These are phyloP conservation scores for Esox masquinongy DNA, from an alignment of 2,797 vertebrate genomes.

Conservation along the genomic window DNA sequence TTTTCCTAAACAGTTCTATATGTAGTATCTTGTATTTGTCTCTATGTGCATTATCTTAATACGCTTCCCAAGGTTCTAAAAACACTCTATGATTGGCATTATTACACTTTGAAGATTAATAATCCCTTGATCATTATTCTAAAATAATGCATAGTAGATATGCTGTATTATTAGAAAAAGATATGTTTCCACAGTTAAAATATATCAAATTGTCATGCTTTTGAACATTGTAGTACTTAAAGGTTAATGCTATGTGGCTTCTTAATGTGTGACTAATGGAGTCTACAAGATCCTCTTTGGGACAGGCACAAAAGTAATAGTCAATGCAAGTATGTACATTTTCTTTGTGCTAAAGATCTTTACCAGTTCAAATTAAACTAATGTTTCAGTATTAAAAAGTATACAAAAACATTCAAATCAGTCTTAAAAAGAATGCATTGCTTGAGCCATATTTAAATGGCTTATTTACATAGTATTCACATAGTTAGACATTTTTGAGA, in stretches of 20 bases:
- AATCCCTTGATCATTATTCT: neutral
- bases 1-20: neutral
- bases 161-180: neutral
- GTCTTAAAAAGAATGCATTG: neutral
- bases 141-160: neutral
- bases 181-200: neutral
- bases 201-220: neutral
- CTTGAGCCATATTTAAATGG: neutral
- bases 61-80: neutral
- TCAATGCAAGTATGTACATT: constrained; percentile 22
- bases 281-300: constrained; percentile 44
- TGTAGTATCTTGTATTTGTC: neutral
- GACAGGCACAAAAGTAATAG: constrained; percentile 39
- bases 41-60: too few relatives aligned
- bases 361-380: neutral
- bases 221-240: neutral
- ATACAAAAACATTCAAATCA: neutral
- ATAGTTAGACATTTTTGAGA: neutral
- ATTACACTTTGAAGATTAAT: neutral
- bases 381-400: neutral
- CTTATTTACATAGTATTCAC: neutral
- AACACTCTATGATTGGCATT: neutral
- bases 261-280: constrained; percentile 38
- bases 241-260: constrained; percentile 8
- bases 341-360: neutral